Conservation (phyloP, 2,797 vertebrate species). For the Morelia viridis region DNA sequence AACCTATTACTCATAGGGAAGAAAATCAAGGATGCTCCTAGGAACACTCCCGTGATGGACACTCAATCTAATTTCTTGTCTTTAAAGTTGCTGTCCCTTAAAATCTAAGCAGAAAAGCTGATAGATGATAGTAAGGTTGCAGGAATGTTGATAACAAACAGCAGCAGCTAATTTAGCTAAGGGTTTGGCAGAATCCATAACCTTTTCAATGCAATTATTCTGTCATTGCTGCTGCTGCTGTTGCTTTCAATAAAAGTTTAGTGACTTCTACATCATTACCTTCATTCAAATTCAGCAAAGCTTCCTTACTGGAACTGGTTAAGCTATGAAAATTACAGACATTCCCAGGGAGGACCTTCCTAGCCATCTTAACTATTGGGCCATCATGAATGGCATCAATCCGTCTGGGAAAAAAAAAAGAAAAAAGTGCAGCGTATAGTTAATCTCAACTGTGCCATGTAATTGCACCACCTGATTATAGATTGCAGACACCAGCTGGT, state of each 20-base stretch:
- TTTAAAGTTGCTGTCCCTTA: neutral
- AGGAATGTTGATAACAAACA: too few species aligned
- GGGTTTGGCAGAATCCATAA: too few species aligned
- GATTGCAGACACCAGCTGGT: neutral
- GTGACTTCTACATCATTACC: neutral
- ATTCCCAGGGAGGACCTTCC: neutral
- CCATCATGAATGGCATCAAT: neutral
- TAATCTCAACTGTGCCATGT: neutral
- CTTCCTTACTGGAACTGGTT: neutral
- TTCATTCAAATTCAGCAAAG: neutral
- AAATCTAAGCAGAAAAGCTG: neutral
- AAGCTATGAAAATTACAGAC: neutral
- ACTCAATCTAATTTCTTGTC: neutral
- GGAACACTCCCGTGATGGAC: neutral
- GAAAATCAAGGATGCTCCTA: neutral
- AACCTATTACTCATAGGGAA: neutral
- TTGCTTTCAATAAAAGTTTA: neutral
- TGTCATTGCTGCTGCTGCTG: neutral
- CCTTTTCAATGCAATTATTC: neutral
- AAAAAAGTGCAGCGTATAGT: neutral
- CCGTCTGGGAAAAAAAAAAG: too few species aligned
- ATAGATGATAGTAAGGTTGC: too few species aligned
- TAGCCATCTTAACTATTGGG: neutral
- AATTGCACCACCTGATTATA: neutral
- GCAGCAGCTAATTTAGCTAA: too few species aligned